Evolutionary conservation across 1,140 invertebrate species (phyloP), one percentile per base, ranked within the genome.

Genomic region (Tetramorium simillimum): DNA sequence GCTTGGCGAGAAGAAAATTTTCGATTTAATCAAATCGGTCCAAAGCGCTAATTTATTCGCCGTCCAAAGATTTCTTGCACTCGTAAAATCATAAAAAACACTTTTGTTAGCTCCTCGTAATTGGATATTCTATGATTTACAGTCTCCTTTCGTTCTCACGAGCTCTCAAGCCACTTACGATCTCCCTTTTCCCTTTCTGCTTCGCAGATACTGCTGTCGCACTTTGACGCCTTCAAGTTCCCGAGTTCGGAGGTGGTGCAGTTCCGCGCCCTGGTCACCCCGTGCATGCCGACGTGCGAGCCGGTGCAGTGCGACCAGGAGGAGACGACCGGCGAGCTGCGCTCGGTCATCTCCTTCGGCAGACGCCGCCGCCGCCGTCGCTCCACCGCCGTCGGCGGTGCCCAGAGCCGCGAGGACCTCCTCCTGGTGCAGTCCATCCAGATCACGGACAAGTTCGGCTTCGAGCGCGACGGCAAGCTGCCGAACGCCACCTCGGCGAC

Each of bases 141-240:
- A n/a, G 63, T 78, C 21, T 9, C 37, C 28, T n/a, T 53, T 40
- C 37, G 3, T n/a, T 51, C 37, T 65, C 18, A 43, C 3, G 51
- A 85, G 40, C 16, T 37, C 10, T 81, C n/a, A 43, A 82, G 16
- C 16, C 1, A 37, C 3, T 58, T 10, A 73, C 72, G 18, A 43
- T 16, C 28, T 58, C 28, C 70, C 40, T 37, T 65, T 18, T 82
- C 5, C 5, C 18, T 46, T 24, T 56, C 21, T 9, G 1, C 9
- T 69, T 53, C 93, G 37, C 96, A 98, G 96, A 97, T 98, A 72
- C 95, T 99, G 9, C 94, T 98, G n/a, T 98, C 98, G 9, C 97
- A 98, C 93, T 99, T 99, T 95, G 98, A 99, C 93, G 98, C 98
- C 12, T 99, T 99, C 96, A 99, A 99, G 94, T 99, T 99, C 96